These are phyloP conservation scores for Cardiocondyla obscurior DNA, from an alignment of 1,140 invertebrate genomes.

Conservation along the genomic window DNA sequence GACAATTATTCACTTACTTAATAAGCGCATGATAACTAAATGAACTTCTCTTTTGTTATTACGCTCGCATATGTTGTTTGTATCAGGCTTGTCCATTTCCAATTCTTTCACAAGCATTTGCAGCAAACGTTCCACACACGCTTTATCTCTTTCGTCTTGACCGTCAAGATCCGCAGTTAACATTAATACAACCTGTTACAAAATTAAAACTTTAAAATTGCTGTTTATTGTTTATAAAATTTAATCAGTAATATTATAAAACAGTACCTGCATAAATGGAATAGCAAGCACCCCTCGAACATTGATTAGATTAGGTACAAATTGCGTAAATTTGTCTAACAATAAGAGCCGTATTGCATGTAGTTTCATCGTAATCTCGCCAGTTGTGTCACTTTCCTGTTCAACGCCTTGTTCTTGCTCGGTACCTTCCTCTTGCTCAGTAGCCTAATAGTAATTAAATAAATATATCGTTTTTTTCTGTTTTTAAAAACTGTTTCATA, in stretches of 20 bases:
- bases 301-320: slow-evolving; percentile 86
- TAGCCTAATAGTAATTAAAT: slow-evolving; percentile 70
- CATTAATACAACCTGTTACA: slow-evolving; percentile 91
- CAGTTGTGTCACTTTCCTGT: slow-evolving; percentile 76
- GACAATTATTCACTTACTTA: slow-evolving; percentile 84
- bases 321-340: slow-evolving; percentile 86
- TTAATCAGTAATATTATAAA: slow-evolving; percentile 58
- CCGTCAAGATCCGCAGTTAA: slow-evolving; percentile 95
- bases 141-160: slow-evolving; percentile 91
- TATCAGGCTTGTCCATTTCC: slow-evolving; percentile 87
- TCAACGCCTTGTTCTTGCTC: slow-evolving; percentile 74
- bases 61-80: slow-evolving; percentile 85
- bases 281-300: slow-evolving; percentile 93
- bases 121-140: slow-evolving; percentile 90
- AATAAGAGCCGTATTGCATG: slow-evolving; percentile 85
- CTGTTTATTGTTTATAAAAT: slow-evolving; percentile 45
- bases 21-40: slow-evolving; percentile 93
- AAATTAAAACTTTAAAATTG: slow-evolving; percentile 15
- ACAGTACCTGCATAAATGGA: slow-evolving; percentile 92
- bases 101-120: slow-evolving; percentile 90
- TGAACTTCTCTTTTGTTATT: slow-evolving; percentile 91
- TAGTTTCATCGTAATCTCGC: slow-evolving; percentile 80
- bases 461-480: slow-evolving; percentile 33
- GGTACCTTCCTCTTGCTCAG: slow-evolving; percentile 78
- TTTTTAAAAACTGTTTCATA: slow-evolving; percentile 33